These are phyloP conservation scores for Eurosta solidaginis DNA, from an alignment of 1,140 invertebrate genomes.

Conservation along the genomic window DNA sequence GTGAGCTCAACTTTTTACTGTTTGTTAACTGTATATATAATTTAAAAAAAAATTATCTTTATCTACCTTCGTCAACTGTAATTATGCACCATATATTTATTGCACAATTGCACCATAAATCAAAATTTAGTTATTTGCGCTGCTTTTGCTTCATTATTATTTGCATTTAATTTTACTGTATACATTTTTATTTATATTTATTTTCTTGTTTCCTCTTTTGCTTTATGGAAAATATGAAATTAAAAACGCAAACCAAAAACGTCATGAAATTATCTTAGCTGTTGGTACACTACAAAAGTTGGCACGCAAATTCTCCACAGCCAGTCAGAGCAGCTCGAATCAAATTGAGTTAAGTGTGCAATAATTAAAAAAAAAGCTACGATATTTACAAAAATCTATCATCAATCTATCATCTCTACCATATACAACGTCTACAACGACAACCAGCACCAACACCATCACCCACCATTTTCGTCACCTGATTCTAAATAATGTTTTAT, in stretches of 20 bases:
- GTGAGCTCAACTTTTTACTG: too few relatives aligned
- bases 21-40: too few relatives aligned
- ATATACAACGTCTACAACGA: too few relatives aligned
- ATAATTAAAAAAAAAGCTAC: slow-evolving; percentile 37
- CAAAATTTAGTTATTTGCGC: too few relatives aligned
- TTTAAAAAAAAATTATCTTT: too few relatives aligned
- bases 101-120: background rate
- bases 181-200: slow-evolving; percentile 32
- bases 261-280: slow-evolving; percentile 48
- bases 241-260: slow-evolving; percentile 12
- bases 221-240: slow-evolving; percentile 20
- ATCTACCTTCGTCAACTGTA: too few relatives aligned
- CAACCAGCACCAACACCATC: background rate
- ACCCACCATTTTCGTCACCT: background rate
- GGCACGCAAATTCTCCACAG: slow-evolving; percentile 56
- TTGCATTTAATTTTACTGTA: slow-evolving; percentile 22
- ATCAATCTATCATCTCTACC: background rate
- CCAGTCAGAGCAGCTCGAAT: slow-evolving; percentile 57
- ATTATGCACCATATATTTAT: background rate
- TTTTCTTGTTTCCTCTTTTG: slow-evolving; percentile 32
- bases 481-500: too few relatives aligned
- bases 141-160: background rate
- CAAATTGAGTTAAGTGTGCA: slow-evolving; percentile 55
- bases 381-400: slow-evolving; percentile 5
- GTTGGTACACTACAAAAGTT: slow-evolving; percentile 58